Conservation (phyloP, 35 echinoderm and acorn worm species). For the Amphiura filiformis region DNA sequence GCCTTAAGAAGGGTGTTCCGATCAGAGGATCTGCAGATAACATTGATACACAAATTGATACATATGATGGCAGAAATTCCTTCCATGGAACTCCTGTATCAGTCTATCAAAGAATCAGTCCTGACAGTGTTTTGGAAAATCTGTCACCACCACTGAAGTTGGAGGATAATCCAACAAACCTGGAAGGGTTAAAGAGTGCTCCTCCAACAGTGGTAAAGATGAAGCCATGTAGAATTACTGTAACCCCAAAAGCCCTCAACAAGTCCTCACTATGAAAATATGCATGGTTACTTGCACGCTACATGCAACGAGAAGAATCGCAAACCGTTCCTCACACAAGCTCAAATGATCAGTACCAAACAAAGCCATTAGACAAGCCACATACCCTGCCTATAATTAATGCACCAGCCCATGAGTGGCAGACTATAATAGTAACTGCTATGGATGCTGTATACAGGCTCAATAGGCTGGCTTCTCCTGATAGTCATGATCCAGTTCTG, state of each 20-base stretch:
- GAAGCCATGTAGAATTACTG: conserved; percentile 16
- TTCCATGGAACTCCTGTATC: conserved; percentile 24
- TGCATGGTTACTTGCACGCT: conserved; percentile 20
- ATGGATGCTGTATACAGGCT: conserved; percentile 25
- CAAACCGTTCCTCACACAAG: neutral
- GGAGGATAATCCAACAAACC: conserved; percentile 24
- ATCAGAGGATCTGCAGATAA: conserved; percentile 29
- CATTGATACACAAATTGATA: conserved; percentile 33
- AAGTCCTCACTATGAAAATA: neutral
- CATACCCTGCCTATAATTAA: neutral
- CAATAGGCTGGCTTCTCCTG: neutral
- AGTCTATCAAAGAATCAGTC: neutral
- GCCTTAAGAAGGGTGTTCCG: neutral
- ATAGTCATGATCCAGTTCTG: neutral
- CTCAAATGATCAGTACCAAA: conserved; percentile 13
- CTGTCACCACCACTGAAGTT: conserved; percentile 2
- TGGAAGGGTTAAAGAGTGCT: neutral
- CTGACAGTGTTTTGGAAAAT: neutral
- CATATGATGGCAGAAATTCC: conserved; percentile 14
- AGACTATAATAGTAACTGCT: neutral
- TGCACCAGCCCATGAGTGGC: neutral
- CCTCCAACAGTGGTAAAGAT: conserved; percentile 27
- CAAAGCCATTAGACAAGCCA: conserved; percentile 8
- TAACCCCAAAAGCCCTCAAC: neutral
- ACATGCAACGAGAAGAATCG: conserved; percentile 5